Percentiles rank a stretch among this genome's conserved stretches.
phyloP scores from a whole-genome alignment of 2,888 invertebrate species.

The Leucophenga montana region DNA sequence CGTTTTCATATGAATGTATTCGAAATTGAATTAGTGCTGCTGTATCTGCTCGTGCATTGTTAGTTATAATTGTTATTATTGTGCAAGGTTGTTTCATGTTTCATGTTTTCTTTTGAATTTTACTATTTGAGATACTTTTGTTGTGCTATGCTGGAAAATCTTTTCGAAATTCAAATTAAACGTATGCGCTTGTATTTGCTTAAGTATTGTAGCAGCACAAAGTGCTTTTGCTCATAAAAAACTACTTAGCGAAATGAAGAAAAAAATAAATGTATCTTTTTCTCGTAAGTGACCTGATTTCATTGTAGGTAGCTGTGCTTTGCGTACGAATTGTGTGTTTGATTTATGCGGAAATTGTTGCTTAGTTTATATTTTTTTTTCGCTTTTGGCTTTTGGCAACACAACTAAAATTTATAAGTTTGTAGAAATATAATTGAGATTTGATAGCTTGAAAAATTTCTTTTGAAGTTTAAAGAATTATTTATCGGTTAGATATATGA shows the following conservation, averaged over 20 bases:
- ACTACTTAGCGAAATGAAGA: conserved; percentile 24
- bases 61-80: conserved; percentile 43
- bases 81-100: conserved; percentile 40
- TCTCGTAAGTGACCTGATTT: conserved; percentile 11
- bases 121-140: background rate
- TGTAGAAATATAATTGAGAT: too few relatives aligned
- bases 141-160: background rate
- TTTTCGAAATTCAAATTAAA: conserved; percentile 12
- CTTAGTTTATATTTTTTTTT: too few relatives aligned
- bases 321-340: too few relatives aligned
- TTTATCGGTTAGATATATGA: too few relatives aligned
- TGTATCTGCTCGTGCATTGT: conserved; percentile 48
- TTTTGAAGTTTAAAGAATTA: too few relatives aligned
- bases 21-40: conserved; percentile 19
- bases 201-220: background rate
- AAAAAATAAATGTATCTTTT: conserved; percentile 19
- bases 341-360: too few relatives aligned
- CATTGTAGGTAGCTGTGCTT: too few relatives aligned
- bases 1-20: conserved; percentile 63
- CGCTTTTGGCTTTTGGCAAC: too few relatives aligned
- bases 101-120: conserved; percentile 20
- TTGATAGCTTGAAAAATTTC: too few relatives aligned
- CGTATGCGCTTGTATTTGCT: background rate
- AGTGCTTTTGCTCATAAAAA: conserved; percentile 26
- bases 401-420: too few relatives aligned